phyloP scores from a whole-genome alignment of 1,140 invertebrate genomes.

The Limonius californicus region DNA sequence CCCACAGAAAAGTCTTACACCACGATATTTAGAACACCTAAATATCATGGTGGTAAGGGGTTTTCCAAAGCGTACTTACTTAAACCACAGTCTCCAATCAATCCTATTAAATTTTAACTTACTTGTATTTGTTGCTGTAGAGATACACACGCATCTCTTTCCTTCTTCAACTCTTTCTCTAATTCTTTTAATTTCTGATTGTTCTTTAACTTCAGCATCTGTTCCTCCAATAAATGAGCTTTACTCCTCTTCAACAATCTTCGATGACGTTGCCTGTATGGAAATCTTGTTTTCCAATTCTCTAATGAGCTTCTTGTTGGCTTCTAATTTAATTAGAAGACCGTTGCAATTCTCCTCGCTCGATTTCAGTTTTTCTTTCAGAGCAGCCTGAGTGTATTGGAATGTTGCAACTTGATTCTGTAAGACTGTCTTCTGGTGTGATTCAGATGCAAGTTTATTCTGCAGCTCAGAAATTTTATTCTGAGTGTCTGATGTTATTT shows the following conservation, averaged over 20 bases:
- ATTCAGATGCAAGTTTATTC: constrained; percentile 38
- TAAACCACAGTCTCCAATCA: no score
- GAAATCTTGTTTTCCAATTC: constrained; percentile 30
- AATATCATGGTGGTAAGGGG: no score
- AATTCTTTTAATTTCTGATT: constrained; percentile 32
- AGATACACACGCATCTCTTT: neutral
- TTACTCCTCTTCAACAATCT: constrained; percentile 36
- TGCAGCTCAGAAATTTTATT: constrained; percentile 50
- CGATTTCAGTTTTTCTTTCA: constrained; percentile 28
- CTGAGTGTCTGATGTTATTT: constrained; percentile 51
- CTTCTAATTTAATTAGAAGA: constrained; percentile 21
- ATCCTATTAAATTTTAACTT: no score
- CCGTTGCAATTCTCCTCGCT: constrained; percentile 23
- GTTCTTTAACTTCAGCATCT: constrained; percentile 45
- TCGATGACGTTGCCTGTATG: constrained; percentile 31
- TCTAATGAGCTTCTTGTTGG: constrained; percentile 28
- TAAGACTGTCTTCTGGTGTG: constrained; percentile 28
- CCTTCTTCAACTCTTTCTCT: constrained; percentile 21
- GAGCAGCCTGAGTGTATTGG: constrained; percentile 21
- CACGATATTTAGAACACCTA: no score
- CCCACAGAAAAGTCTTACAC: no score
- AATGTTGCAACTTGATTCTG: constrained; percentile 27
- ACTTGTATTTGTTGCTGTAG: constrained; percentile 16
- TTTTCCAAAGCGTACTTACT: no score
- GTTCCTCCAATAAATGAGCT: constrained; percentile 49